Evolutionary conservation across 53 echinoderm and acorn worm species (phyloP).

Genomic region (Astropecten irregularis): DNA sequence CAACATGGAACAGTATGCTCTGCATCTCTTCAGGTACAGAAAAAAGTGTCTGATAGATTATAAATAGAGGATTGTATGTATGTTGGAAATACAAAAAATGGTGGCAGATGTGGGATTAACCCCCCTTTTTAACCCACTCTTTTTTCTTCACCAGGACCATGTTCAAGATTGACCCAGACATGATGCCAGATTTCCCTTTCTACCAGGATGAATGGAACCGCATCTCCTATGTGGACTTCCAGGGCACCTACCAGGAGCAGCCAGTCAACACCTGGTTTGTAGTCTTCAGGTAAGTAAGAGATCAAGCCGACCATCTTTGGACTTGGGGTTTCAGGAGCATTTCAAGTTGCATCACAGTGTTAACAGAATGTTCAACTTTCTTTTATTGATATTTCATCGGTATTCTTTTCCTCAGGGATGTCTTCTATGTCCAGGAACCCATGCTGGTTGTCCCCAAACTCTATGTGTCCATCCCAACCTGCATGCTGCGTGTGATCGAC

Average conservation of each 20-base stretch:
- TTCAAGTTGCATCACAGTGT: too few species aligned
- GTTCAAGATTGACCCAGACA: conserved; percentile 94
- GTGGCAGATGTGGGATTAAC: conserved; percentile 12
- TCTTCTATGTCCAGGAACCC: conserved; percentile 87
- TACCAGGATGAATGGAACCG: conserved; percentile 99
- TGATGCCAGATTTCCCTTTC: conserved; percentile 97
- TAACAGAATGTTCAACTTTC: too few species aligned
- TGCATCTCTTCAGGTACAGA: conserved; percentile 90
- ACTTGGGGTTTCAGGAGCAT: too few species aligned
- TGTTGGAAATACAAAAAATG: too few species aligned
- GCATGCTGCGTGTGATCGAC: conserved; percentile 95
- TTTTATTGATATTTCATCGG: too few species aligned
- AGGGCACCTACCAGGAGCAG: conserved; percentile 96
- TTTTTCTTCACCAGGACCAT: too few species aligned
- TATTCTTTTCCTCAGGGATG: too few species aligned
- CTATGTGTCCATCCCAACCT: conserved; percentile 95
- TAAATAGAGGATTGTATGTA: background rate
- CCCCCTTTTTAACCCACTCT: too few species aligned
- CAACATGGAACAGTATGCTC: conserved; percentile 85
- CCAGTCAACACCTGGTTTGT: conserved; percentile 96
- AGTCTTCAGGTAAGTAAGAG: conserved; percentile 84
- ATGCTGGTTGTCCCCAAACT: conserved; percentile 95
- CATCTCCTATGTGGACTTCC: conserved; percentile 91
- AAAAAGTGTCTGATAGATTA: background rate
- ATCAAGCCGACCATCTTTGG: too few species aligned